Base-by-base conservation (phyloP, 2,888 invertebrate species). In the Erynnis tages region DNA sequence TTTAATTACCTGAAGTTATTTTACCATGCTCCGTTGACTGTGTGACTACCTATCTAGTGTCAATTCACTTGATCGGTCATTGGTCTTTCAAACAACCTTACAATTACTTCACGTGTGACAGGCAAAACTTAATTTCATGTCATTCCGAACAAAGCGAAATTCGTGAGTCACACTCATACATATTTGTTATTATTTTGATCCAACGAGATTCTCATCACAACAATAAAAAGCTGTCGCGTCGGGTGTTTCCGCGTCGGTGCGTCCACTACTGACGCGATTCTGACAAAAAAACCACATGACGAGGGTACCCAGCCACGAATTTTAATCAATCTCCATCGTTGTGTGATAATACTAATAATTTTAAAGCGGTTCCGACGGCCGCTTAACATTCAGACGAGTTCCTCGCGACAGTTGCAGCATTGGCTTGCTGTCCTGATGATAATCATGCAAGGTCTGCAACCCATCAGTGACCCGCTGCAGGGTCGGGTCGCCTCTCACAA, bases 241-340 rank as follows among this genome's bases (percentile, higher is more conserved):
- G 48, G 60, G 61, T 63, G 60, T 56, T 66, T 67, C 67, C 61
- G 67, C 66, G 58, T 49, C 57, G 66, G 44, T 62, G 74, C 73
- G 70, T 72, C 53, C 43, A 50, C 56, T 54, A 48, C 54, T 54
- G 52, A 47, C 38, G 45, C 48, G 47, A 57, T 50, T 41, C 43
- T 44, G 27, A 50, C 35, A 58, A 55, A 54, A 55, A 55, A 56
- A 53, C 52, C 32, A 54, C 43, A 55, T 65, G 66, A 66, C 65
- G 61, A 66, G 65, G 66, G 66, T 66, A 65, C 60, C 55, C 63
- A 57, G 58, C 52, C 48, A 49, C 55, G 55, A 55, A 45, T 61
- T 63, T 63, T 63, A 66, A 66, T 66, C 65, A 61, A 60, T 62
- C 65, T 62, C 55, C 58, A 59, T 55, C 59, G 57, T 56, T 30